Evolutionary conservation across 2,113 vertebrate genomes (phyloP), one percentile per base, ranked within the genome.

Genomic region (Pipra filicauda): DNA sequence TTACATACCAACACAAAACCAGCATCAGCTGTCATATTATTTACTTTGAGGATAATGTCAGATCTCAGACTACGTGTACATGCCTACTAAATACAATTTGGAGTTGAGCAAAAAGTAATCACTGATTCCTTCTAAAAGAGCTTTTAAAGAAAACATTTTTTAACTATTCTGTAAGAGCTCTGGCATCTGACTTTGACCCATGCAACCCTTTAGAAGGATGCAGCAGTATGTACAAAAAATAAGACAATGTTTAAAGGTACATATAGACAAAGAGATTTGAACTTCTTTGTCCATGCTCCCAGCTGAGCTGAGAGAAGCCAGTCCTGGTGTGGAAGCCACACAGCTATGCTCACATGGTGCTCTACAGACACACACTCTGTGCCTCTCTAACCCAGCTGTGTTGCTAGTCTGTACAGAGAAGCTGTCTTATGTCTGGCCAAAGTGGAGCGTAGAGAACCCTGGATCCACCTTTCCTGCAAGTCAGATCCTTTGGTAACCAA

Each of bases 1-100:
- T 96, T 97, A 92, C 93, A 94, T 62, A 87, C 76, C 35, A 91
- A 49, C 51, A 93, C 65, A 95, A 97, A 97, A 84, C 69, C 78
- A 94, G 74, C 94, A 97, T 95, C 93, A 96, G 58, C 91, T 93
- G 85, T 96, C 89, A 84, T 93, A 93, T 96, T 96, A 92, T 91
- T 97, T 95, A 90, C 86, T 97, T 96, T 72, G 46, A 88, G 78
- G 88, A 93, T 83, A 89, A 85, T 93, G 65, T 93, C 93, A 96
- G 81, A 95, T 41, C 37, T 91, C 81, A 95, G 91, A 39, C 66
- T 74, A 78, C 37, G 82, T 46, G 93, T 95, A 94, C 67, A 70
- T 80, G 80, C 41, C 84, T 93, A 88, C n/a, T 94, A 97, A 96
- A 96, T 35, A 85, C 94, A 94, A 95, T 89, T 72, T 86, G 59